Base-by-base conservation (phyloP, 2,113 vertebrate species). In the Probosciger aterrimus region DNA sequence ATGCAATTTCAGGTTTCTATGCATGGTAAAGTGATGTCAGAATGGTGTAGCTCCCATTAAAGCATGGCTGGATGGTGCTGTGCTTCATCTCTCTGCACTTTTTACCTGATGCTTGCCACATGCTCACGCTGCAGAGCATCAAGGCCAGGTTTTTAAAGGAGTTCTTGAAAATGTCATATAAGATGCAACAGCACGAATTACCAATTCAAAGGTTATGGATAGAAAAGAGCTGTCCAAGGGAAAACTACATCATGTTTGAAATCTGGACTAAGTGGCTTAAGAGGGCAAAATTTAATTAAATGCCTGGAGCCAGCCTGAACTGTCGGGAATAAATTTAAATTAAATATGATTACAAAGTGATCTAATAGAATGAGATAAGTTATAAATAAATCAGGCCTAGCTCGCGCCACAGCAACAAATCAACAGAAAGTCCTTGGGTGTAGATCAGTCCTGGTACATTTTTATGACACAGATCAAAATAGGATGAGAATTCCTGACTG, bases 281-380 rank as follows among this genome's bases (percentile, higher is more conserved):
- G 90, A 96, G 90, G 90, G 64, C 91, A 70, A 96, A 95, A 97
- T 90, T 96, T 98, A 97, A 98, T 98, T 96, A 97, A 97, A 91
- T 92, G 95, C 93, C 96, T 91, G 63, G 41, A 97, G 96, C 83
- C 90, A 97, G 43, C 89, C 93, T 96, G 94, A 96, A 81, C 96
- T 94, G 95, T 86, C 80, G 6, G n/a, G 90, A 90, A 94, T 98
- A 97, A 97, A 97, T 97, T 97, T 98, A 97, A 97, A 97, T 97
- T 98, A 98, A 96, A 96, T 90, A 94, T 95, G 91, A 97, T 97
- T 96, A 95, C 88, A 92, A 96, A 86, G 70, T 94, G 95, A 97
- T 96, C 95, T 92, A 88, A 97, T 97, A 97, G 93, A 96, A 97
- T 97, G 96, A 94, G 91, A 92, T 96, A 94, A 97, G 96, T 90